Base-by-base conservation (phyloP, 2,797 vertebrate species). In the Melanotaenia parkinsoni region DNA sequence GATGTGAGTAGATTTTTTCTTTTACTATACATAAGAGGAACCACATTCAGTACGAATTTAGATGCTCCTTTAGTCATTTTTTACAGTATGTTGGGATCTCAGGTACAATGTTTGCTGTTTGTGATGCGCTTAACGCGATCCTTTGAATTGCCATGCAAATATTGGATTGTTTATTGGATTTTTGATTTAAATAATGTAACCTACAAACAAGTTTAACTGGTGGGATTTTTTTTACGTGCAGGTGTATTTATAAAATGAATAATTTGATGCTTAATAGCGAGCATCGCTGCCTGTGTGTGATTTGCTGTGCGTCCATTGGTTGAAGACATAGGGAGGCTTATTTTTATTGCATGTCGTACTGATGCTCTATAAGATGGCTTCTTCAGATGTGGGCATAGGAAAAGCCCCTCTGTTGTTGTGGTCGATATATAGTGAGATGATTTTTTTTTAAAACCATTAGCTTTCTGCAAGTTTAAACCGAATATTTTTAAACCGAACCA, bases 281-380 rank as follows among this genome's bases (percentile, higher is more conserved):
- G 54, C 47, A 72, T 72, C 30, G 28, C 18, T 63, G 37, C 37
- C 26, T 76, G 45, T 59, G 61, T 62, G 61, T 35, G 37, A 38
- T 72, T 71, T 43, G 30, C 66, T 70, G 28, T 68, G 69, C 66
- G 69, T 63, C 58, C 54, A 85, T 83, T 81, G 75, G 81, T 38
- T 62, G 59, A 63, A 74, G 51, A 76, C 72, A 72, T 71, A 70
- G 81, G 84, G 80, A 74, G 68, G 80, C 45, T 79, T 76, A 53
- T 26, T 86, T 83, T 68, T 43, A 35, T 43, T 65, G 73, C 74
- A 80, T 83, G 77, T 62, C n/a, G 20, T 71, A 38, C 51, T 63
- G 77, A 80, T 79, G 88, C 85, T 88, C 80, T 50, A 35, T 90
- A 92, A 91, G 82, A 93, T 92, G 92, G 88, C 88, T 75, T 60